Evolutionary conservation across 2,113 vertebrate genomes (phyloP).

Genomic region (Burhinus oedicnemus): DNA sequence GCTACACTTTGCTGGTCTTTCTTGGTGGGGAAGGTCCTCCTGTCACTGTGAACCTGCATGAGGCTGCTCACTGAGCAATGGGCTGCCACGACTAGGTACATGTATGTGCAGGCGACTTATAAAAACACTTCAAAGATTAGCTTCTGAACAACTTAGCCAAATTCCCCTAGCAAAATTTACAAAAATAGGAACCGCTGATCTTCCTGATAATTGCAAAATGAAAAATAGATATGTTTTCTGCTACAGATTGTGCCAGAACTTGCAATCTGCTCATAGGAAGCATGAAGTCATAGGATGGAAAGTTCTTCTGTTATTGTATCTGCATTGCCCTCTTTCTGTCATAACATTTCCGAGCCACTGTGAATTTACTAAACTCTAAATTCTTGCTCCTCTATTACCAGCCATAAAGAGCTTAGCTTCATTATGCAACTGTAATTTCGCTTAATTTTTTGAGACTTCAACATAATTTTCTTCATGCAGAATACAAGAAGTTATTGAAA

Average conservation of each 20-base stretch:
- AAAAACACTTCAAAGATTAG: background rate
- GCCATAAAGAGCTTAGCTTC: constrained; percentile 24
- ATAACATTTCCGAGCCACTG: constrained; percentile 5
- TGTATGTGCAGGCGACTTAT: accelerated
- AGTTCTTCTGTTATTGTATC: constrained; percentile 41
- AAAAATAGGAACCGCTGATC: background rate
- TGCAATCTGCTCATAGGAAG: constrained; percentile 27
- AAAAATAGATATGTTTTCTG: constrained; percentile 26
- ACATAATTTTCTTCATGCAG: constrained; percentile 28
- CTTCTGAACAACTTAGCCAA: background rate
- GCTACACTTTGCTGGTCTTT: background rate
- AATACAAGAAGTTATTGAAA: constrained; percentile 2
- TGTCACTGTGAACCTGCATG: background rate
- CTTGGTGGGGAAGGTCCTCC: background rate
- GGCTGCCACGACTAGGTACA: background rate
- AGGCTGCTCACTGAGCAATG: background rate
- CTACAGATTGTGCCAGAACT: constrained; percentile 16
- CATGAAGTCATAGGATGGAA: constrained; percentile 15
- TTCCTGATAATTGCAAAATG: constrained; percentile 10
- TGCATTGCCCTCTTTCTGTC: constrained; percentile 64
- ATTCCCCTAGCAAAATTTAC: background rate
- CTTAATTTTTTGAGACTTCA: constrained; percentile 37
- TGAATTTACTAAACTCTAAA: constrained; percentile 26
- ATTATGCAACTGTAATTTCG: constrained; percentile 13
- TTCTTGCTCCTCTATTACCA: constrained; percentile 9